Percentiles rank a stretch among this genome's conserved stretches.
Evolutionary conservation across 2,797 vertebrate species (phyloP).

Genomic region (Delichon dasypus): DNA sequence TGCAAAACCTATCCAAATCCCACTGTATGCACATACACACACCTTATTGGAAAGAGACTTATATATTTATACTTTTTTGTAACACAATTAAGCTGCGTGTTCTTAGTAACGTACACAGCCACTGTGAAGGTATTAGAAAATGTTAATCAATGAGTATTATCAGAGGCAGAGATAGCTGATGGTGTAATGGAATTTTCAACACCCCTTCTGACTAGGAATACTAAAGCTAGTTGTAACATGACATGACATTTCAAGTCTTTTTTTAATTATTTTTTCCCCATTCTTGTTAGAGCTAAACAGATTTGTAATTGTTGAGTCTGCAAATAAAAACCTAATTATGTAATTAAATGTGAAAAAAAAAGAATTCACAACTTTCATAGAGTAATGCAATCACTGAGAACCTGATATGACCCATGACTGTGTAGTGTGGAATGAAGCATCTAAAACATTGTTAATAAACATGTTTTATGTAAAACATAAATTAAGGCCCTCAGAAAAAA

Average conservation of each 20-base stretch:
- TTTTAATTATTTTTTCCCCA: not conserved
- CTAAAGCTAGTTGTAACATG: not conserved
- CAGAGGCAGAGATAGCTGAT: not conserved
- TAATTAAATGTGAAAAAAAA: not conserved
- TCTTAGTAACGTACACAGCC: not conserved
- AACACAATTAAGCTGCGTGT: not conserved
- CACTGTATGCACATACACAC: not conserved
- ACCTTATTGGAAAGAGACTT: not conserved
- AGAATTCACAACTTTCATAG: not conserved
- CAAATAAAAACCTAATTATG: not conserved
- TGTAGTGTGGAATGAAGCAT: not conserved
- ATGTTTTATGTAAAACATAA: not conserved
- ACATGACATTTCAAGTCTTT: not conserved
- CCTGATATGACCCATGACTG: not conserved
- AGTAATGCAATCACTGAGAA: not conserved
- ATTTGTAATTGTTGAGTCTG: not conserved
- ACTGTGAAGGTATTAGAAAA: not conserved
- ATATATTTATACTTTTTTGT: not conserved
- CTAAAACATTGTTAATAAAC: not conserved
- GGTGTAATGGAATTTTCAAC: not conserved
- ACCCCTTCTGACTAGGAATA: not conserved
- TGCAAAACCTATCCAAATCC: not conserved
- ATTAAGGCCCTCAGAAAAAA: not conserved
- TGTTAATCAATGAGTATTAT: not conserved
- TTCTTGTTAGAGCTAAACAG: not conserved